A percentile compares a stretch with the other conserved stretches of the same genome.
phyloP scores from a whole-genome alignment of 2,113 vertebrate genomes.

The Bubo scandiacus region DNA sequence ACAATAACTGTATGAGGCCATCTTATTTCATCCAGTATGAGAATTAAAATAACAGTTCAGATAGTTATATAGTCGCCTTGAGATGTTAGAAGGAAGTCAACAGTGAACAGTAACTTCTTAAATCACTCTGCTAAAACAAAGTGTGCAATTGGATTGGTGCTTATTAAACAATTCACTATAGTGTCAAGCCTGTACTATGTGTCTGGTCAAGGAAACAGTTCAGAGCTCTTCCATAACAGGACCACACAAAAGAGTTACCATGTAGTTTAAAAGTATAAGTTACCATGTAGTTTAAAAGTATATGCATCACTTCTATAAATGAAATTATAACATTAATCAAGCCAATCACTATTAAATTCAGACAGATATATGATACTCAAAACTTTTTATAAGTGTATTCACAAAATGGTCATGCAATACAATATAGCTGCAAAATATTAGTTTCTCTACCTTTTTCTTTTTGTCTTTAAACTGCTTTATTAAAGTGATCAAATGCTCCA shows the following conservation, averaged over 20 bases:
- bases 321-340: not conserved
- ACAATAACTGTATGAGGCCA: not conserved
- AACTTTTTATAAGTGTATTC: not conserved
- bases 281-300: not conserved
- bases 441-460: slow-evolving; percentile 88
- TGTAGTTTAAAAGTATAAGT: not conserved
- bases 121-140: not conserved
- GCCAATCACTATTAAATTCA: not conserved
- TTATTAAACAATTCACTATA: not conserved
- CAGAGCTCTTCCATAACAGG: not conserved
- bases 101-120: not conserved
- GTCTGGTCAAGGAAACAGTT: not conserved
- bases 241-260: not conserved
- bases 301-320: not conserved
- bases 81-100: not conserved
- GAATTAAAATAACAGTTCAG: not conserved
- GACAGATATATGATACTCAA: not conserved
- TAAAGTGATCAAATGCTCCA: slow-evolving; percentile 94
- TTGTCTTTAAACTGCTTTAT: slow-evolving; percentile 98
- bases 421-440: not conserved
- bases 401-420: not conserved
- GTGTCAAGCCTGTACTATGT: not conserved
- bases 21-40: not conserved
- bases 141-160: not conserved
- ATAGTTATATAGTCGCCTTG: not conserved